Percentiles rank a stretch among this genome's conserved stretches.
Evolutionary conservation across 2,888 invertebrate species (phyloP).

Genomic region (Fragum whitleyi): DNA sequence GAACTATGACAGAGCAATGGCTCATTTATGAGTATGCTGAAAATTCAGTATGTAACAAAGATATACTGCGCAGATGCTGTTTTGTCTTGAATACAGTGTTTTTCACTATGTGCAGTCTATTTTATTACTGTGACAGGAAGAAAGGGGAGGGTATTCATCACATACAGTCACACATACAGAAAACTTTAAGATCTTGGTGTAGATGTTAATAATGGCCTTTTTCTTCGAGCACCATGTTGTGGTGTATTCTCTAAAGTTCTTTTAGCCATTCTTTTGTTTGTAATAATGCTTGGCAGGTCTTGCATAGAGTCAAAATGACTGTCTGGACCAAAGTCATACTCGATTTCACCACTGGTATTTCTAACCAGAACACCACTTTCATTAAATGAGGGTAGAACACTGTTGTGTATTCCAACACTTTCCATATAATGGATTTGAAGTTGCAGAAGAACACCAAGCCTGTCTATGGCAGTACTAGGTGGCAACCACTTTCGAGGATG

Average conservation of each 20-base stretch:
- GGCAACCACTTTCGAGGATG: slow-evolving; percentile 24
- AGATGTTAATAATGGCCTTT: slow-evolving; percentile 7
- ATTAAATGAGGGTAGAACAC: neutral
- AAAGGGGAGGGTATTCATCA: too few species aligned
- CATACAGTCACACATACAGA: too few species aligned
- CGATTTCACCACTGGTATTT: slow-evolving; percentile 20
- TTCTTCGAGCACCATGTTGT: slow-evolving; percentile 18
- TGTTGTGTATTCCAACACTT: neutral
- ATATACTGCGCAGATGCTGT: too few species aligned
- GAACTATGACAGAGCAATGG: too few species aligned
- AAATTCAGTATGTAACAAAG: too few species aligned
- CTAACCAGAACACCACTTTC: neutral
- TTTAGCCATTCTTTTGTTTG: neutral
- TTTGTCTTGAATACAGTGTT: too few species aligned
- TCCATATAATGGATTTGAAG: slow-evolving; percentile 22
- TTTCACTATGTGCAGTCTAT: too few species aligned
- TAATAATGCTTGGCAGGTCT: neutral
- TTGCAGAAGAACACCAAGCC: neutral
- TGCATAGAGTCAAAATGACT: neutral
- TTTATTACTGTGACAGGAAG: too few species aligned
- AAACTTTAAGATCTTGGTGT: neutral
- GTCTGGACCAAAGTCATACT: too few species aligned
- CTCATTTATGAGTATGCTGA: too few species aligned
- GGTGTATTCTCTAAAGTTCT: slow-evolving; percentile 5
- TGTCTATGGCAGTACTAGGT: slow-evolving; percentile 11